Conservation (phyloP, 2,113 vertebrate genomes). For the Nycticryphes semicollaris region DNA sequence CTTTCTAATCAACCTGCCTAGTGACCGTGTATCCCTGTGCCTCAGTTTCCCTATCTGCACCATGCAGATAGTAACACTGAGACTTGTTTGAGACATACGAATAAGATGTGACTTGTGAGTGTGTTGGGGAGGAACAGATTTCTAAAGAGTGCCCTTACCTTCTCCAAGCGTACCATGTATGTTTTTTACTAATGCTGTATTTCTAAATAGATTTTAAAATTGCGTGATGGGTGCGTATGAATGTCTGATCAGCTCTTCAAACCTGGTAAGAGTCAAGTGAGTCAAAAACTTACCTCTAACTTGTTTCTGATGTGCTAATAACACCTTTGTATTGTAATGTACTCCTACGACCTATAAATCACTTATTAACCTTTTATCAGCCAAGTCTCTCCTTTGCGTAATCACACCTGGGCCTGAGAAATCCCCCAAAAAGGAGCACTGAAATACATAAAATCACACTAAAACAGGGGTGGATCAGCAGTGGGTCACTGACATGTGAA, state of each 20-base stretch:
- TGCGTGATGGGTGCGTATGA: neutral
- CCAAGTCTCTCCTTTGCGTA: neutral
- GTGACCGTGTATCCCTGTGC: neutral
- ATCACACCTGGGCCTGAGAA: neutral
- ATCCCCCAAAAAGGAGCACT: neutral
- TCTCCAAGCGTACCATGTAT: neutral
- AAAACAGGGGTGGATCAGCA: neutral
- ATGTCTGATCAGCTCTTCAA: neutral
- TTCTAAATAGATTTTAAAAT: slow-evolving; percentile 6
- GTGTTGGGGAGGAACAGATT: neutral
- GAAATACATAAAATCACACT: neutral
- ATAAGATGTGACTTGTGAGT: neutral
- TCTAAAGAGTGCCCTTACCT: neutral
- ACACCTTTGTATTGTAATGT: neutral
- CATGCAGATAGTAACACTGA: neutral
- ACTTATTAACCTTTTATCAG: neutral
- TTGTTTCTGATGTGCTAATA: neutral
- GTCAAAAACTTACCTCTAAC: neutral
- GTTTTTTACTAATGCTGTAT: neutral
- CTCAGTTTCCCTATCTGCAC: neutral
- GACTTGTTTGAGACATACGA: neutral
- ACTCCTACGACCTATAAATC: neutral
- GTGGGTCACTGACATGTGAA: rapidly evolving
- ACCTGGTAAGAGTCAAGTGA: neutral
- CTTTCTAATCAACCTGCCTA: neutral